Conservation (phyloP, 1,140 invertebrate species). For the Drosophila mojavensis region DNA sequence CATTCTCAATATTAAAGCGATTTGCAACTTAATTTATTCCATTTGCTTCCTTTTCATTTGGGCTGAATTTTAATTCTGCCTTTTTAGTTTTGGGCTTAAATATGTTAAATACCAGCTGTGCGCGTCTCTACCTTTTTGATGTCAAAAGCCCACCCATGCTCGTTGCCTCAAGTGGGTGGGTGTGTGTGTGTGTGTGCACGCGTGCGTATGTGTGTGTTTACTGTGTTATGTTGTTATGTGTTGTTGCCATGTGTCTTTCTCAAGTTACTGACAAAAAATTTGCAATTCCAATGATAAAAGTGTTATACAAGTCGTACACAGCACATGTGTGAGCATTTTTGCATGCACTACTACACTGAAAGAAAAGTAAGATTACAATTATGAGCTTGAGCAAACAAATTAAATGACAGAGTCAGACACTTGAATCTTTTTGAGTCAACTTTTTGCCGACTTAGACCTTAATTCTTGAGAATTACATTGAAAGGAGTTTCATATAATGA, state of each 20-base stretch:
- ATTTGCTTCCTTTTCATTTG: conserved; percentile 48
- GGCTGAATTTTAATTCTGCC: conserved; percentile 59
- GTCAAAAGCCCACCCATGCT: conserved; percentile 8
- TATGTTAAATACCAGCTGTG: conserved; percentile 69
- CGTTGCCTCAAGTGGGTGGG: neutral
- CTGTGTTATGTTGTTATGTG: neutral
- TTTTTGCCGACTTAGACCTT: no score
- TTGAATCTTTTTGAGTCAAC: no score
- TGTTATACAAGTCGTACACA: conserved; percentile 56
- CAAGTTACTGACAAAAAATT: conserved; percentile 49
- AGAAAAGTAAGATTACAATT: neutral
- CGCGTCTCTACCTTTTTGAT: conserved; percentile 47
- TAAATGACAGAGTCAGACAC: no score
- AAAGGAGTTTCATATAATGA: no score
- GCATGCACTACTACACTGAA: conserved; percentile 17
- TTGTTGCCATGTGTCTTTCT: conserved; percentile 43
- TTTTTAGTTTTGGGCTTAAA: conserved; percentile 58
- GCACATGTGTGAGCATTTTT: conserved; percentile 29
- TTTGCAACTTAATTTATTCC: conserved; percentile 75
- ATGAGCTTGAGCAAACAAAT: neutral
- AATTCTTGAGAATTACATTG: no score
- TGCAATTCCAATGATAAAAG: conserved; percentile 77
- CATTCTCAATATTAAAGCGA: conserved; percentile 63
- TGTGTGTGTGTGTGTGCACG: conserved; percentile 23
- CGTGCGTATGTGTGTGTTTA: neutral